phyloP scores from a whole-genome alignment of 2,113 vertebrate genomes.

The Gasterosteus nipponicus region DNA sequence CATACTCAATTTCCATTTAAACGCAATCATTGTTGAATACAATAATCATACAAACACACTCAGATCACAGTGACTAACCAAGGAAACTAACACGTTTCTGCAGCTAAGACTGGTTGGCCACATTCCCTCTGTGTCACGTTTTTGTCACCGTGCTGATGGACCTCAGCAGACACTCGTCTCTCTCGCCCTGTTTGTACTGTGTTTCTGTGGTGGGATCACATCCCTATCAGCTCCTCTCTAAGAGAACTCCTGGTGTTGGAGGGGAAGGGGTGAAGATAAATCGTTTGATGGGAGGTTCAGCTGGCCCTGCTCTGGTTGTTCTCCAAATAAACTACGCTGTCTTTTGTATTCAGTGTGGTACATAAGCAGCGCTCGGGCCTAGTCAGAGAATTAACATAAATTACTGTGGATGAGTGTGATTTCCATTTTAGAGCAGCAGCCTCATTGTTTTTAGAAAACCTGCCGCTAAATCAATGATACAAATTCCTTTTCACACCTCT shows the following conservation, averaged over 20 bases:
- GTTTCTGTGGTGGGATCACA: slow-evolving; percentile 25
- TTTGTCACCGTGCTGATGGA: slow-evolving; percentile 13
- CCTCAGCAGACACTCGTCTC: background rate
- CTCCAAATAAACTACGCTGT: slow-evolving; percentile 15
- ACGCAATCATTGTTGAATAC: background rate
- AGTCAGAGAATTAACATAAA: slow-evolving; percentile 41
- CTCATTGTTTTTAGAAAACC: slow-evolving; percentile 9
- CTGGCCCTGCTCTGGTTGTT: slow-evolving; percentile 23
- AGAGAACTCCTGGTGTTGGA: background rate
- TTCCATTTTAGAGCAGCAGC: slow-evolving; percentile 18
- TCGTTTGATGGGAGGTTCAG: slow-evolving; percentile 20
- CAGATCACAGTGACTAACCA: slow-evolving; percentile 20
- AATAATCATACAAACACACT: background rate
- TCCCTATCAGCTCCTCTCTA: slow-evolving; percentile 34
- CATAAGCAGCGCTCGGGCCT: slow-evolving; percentile 25
- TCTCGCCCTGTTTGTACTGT: slow-evolving; percentile 8
- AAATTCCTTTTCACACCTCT: slow-evolving; percentile 13
- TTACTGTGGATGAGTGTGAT: slow-evolving; percentile 53
- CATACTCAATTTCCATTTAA: slow-evolving; percentile 16
- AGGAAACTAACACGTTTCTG: slow-evolving; percentile 22
- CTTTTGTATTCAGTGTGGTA: slow-evolving; percentile 42
- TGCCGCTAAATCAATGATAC: background rate
- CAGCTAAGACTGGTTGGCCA: slow-evolving; percentile 11
- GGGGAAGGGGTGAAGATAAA: slow-evolving; percentile 43
- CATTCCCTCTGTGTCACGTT: slow-evolving; percentile 33